Evolutionary conservation across 1,140 invertebrate species (phyloP), one percentile per base, ranked within the genome.

Genomic region (Drosophila takahashii): DNA sequence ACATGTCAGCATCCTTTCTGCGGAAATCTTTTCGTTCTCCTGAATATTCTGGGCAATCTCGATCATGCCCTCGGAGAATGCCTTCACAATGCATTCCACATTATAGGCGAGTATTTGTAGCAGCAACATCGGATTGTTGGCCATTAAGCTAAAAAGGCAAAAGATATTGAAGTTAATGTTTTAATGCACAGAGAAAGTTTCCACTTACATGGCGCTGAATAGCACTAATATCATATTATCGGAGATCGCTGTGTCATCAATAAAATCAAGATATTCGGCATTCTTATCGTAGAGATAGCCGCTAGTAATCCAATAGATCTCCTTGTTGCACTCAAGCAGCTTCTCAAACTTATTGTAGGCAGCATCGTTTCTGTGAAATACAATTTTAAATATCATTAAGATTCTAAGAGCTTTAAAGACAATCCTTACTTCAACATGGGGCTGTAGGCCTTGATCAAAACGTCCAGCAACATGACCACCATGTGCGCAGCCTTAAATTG

Each of bases 151-250:
- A 57, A 2, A 57, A 2, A 64, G 59, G 4, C 18, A 15, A 50
- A 11, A 37, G 32, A 48, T n/a, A 27, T 54, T 39, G 44, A 18
- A 50, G n/a, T 18, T 0, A 41, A 22, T 3, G 39, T 2, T 58
- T n/a, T 44, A 8, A 34, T 11, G 10, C 11, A 37, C 18, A 18
- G 9, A 44, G 26, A 13, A 22, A n/a, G 26, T 7, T 9, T 61
- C 6, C 18, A 77, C 89, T 89, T 81, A 92, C 86, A 92, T 91
- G 52, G 90, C 80, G 65, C 91, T 90, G 47, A 92, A 90, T 52
- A 92, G 87, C 74, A 92, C 90, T 77, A 91, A 91, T 80, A 92
- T 91, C 90, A 92, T 91, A 79, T 91, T 91, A 72, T 92, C 90
- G 47, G 90, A 90, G 74, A 92, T 80, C 66, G 90, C 83, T 53